Conservation (phyloP, 2,797 vertebrate species). For the Cichlasoma orientale region DNA sequence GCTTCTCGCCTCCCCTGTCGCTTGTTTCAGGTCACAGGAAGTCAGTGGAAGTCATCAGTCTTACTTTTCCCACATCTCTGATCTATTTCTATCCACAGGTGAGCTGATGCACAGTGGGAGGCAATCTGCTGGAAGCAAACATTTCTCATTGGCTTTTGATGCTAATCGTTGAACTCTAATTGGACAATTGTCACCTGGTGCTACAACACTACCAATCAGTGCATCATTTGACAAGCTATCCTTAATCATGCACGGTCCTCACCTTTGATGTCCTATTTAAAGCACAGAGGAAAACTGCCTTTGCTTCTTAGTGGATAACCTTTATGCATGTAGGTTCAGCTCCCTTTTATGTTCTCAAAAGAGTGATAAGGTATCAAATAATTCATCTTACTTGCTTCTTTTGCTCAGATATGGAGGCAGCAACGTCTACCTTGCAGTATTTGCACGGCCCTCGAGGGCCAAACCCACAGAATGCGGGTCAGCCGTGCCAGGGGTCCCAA, state of each 20-base stretch:
- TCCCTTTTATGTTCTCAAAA: fast-evolving
- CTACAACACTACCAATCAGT: slow-evolving; percentile 49
- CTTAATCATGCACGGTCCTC: background rate
- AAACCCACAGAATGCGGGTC: slow-evolving; percentile 35
- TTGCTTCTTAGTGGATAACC: slow-evolving; percentile 7
- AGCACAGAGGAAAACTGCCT: background rate
- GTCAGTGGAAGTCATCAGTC: background rate
- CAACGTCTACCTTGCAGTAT: slow-evolving; percentile 50
- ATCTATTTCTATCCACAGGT: slow-evolving; percentile 23
- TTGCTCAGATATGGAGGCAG: slow-evolving; percentile 58
- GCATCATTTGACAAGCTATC: background rate
- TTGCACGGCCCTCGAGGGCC: slow-evolving; percentile 49
- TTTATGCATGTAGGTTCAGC: slow-evolving; percentile 6
- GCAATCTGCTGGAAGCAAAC: background rate
- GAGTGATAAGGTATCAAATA: background rate
- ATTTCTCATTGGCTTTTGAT: slow-evolving; percentile 40
- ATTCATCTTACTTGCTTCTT: background rate
- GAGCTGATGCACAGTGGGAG: slow-evolving; percentile 17
- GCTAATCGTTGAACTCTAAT: slow-evolving; percentile 25
- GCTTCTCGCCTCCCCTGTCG: background rate
- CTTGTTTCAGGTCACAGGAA: background rate
- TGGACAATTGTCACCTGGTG: slow-evolving; percentile 54
- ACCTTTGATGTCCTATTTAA: slow-evolving; percentile 38
- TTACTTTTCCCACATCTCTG: background rate
- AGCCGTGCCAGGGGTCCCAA: slow-evolving; percentile 27